Evolutionary conservation across 2,888 invertebrate genomes (phyloP).

Genomic region (Hofmannophila pseudospretella): DNA sequence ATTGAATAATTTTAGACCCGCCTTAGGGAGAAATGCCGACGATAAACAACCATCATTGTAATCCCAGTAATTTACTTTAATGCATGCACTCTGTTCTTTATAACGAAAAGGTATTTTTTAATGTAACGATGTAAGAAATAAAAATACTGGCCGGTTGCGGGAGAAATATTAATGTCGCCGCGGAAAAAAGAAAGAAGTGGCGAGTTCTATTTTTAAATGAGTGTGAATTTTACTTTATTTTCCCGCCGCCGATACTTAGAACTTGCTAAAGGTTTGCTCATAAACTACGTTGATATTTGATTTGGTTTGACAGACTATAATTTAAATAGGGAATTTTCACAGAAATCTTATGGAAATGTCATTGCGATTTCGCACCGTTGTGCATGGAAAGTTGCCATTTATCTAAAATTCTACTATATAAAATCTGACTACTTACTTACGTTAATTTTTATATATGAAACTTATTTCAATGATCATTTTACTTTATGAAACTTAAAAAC

Average conservation of each 20-base stretch:
- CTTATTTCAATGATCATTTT: no score
- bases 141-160: slow-evolving; percentile 14
- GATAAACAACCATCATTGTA: slow-evolving; percentile 7
- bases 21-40: slow-evolving; percentile 1
- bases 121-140: slow-evolving; percentile 2
- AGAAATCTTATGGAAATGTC: no score
- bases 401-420: no score
- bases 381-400: no score
- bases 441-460: no score
- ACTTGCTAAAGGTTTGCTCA: background rate
- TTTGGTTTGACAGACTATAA: no score
- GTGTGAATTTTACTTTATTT: slow-evolving; percentile 46
- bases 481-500: no score
- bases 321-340: no score
- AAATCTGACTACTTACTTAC: no score
- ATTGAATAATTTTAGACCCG: slow-evolving; percentile 2
- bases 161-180: slow-evolving; percentile 40
- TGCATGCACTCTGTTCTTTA: background rate
- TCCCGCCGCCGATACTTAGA: no score
- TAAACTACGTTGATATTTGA: no score
- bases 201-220: slow-evolving; percentile 51
- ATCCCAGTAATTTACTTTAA: slow-evolving; percentile 4
- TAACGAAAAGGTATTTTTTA: slow-evolving; percentile 4
- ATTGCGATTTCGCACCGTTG: no score
- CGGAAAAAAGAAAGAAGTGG: slow-evolving; percentile 31